These are phyloP conservation scores for Sturnira hondurensis DNA, from an alignment of 2,113 vertebrate genomes.

Conservation along the genomic window DNA sequence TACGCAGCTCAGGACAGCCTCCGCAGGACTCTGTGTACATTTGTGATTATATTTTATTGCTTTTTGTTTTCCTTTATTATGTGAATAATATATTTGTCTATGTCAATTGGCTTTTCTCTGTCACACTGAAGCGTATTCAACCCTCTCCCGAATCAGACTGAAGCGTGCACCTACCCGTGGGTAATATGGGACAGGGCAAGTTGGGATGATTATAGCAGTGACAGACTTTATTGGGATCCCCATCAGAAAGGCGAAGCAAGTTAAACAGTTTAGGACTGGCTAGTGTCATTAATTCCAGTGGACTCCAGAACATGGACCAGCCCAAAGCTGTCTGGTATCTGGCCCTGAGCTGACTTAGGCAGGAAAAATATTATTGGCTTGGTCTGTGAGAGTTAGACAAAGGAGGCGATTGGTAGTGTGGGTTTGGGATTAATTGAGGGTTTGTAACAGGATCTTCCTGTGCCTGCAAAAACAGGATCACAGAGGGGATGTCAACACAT, in stretches of 20 bases:
- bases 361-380: not conserved
- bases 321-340: not conserved
- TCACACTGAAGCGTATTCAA: not conserved
- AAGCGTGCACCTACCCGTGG: not conserved
- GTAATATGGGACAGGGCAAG: no score
- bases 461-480: not conserved
- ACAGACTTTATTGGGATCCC: not conserved
- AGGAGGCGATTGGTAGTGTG: not conserved
- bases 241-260: not conserved
- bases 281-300: not conserved
- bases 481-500: not conserved
- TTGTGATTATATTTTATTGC: not conserved
- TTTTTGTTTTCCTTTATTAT: not conserved
- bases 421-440: not conserved
- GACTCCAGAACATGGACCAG: not conserved
- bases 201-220: not conserved
- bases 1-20: not conserved
- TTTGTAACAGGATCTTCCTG: not conserved
- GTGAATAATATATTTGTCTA: not conserved
- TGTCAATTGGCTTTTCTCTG: not conserved
- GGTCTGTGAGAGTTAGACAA: not conserved
- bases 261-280: fast-evolving
- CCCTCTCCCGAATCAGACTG: not conserved
- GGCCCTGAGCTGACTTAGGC: not conserved
- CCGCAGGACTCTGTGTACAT: not conserved